Evolutionary conservation across 2,888 invertebrate genomes (phyloP), one percentile per base, ranked within the genome.

Genomic region (Pristionchus maxplancki): DNA sequence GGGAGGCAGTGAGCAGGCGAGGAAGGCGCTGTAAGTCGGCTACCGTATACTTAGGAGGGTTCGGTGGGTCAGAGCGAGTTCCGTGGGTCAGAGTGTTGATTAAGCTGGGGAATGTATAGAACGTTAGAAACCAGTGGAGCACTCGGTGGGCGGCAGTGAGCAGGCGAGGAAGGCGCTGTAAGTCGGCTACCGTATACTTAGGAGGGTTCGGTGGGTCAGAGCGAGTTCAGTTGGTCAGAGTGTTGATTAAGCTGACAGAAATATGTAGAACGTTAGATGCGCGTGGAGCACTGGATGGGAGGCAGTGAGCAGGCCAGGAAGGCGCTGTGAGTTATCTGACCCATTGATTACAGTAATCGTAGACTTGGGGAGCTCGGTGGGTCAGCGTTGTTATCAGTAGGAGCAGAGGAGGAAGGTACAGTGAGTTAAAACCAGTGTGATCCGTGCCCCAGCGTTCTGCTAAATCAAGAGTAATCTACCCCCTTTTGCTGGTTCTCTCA

Each of bases 261-360:
- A n/a, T n/a, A n/a, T n/a, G n/a, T n/a, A n/a, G n/a, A n/a, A n/a
- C n/a, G n/a, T n/a, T n/a, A n/a, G n/a, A n/a, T 93, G 64, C 89
- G 91, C 28, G 90, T 94, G 34, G 93, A 92, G 62, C 93, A 93
- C 86, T 90, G 90, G n/a, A n/a, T 93, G 62, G 89, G 90, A 78
- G 91, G 91, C 20, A 90, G 90, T 11, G 93, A 92, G 88, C 92
- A 92, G 78, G 93, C 93, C 8, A 90, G 92, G 17, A 92, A 92
- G 82, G 88, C 91, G 50, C 83, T 90, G 44, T 62, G 64, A 62
- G 85, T 44, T 44, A 9, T 44, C 44, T 44, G 44, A 44, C 44
- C 11, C 44, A 17, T 64, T 24, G 17, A 64, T n/a, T 64, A 64
- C 24, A 11, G 28, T n/a, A n/a, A n/a, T n/a, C n/a, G n/a, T n/a